Evolutionary conservation across 92 coral and sea anemone species (phyloP), one percentile per base, ranked within the genome.

Genomic region (Siderastrea siderea): DNA sequence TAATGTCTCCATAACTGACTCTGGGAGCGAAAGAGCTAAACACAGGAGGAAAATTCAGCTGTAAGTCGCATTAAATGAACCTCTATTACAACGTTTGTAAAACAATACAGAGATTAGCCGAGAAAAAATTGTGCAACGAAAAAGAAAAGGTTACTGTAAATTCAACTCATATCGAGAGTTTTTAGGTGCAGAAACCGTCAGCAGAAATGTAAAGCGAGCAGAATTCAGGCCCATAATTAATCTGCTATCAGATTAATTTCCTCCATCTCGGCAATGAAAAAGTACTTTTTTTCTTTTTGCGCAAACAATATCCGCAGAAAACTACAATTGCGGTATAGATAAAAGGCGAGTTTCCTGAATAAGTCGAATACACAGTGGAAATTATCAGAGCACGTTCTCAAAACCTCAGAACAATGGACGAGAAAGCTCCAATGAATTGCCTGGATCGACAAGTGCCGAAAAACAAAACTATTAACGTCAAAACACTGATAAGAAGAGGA

Each of bases 361-460:
- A 52, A 49, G 65, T 6, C 47, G 75, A 51, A 51, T 80, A 15
- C 14, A 78, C 55, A 12, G 13, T 4, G 19, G 85, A 80, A 44
- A 44, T 67, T 3, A n/a, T 52, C 67, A 49, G 53, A 16, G 65
- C 63, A 68, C 75, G 66, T 68, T 57, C 53, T 81, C 43, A 48
- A 60, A 3, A 47, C 51, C 57, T 19, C 63, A 64, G 38, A 12
- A 65, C 74, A 72, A 72, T 72, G 59, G 17, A 12, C 44, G 16
- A 44, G 7, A 65, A 53, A 50, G n/a, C 58, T 80, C 84, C 69
- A 71, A 47, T 19, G 43, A 58, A 66, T 47, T 53, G 68, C 53
- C 44, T 45, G 5, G 61, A 16, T 5, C 15, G 58, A 1, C 53
- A 38, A 13, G 26, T 81, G 4, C 6, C 52, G 57, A 17, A 71